phyloP scores from a whole-genome alignment of 1,140 invertebrate genomes.

The Coptotermes formosanus region DNA sequence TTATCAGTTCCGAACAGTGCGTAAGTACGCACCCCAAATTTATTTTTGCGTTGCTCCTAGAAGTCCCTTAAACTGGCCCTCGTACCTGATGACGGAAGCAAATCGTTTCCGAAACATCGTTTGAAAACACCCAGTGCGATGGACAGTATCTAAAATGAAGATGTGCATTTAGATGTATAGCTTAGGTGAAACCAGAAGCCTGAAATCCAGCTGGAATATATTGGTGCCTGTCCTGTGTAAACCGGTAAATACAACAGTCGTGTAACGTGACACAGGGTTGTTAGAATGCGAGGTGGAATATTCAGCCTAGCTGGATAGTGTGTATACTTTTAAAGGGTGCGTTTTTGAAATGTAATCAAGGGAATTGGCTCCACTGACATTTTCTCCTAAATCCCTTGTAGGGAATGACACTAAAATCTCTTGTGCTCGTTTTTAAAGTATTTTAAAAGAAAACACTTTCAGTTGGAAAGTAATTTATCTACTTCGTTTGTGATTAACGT shows the following conservation, averaged over 20 bases:
- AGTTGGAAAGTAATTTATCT: background rate
- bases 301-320: background rate
- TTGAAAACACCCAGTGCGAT: no score
- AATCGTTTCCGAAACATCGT: no score
- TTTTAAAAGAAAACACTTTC: background rate
- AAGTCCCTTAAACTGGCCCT: no score
- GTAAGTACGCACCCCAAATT: no score
- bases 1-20: no score
- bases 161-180: no score
- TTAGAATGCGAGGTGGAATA: background rate
- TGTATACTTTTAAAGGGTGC: background rate
- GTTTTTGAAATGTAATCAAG: constrained; percentile 15
- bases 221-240: no score
- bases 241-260: background rate
- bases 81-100: no score
- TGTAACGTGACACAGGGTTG: background rate
- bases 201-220: no score
- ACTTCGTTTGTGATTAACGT: constrained; percentile 15
- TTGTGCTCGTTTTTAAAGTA: background rate
- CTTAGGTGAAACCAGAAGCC: no score
- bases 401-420: background rate
- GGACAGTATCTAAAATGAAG: no score
- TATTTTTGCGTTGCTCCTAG: no score
- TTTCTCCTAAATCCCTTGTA: background rate
- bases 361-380: background rate